A percentile compares a stretch with the other conserved stretches of the same genome.
Evolutionary conservation across 2,888 invertebrate species (phyloP).

Genomic region (Stramonita haemastoma): DNA sequence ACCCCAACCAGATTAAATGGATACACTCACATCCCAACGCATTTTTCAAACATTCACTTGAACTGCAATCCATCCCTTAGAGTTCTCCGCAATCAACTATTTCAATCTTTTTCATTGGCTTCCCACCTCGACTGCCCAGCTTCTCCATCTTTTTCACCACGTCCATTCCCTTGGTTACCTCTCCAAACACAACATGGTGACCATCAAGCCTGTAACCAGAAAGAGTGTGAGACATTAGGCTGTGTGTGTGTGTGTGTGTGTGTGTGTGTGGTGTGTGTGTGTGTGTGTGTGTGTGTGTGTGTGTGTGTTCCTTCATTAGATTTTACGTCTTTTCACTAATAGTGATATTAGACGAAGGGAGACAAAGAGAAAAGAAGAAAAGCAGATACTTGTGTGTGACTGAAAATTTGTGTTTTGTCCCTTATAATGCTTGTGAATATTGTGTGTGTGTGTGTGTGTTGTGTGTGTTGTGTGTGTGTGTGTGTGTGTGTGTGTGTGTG

Average conservation of each 20-base stretch:
- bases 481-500: not conserved
- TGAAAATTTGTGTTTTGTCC: too few species aligned
- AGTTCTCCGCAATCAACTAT: slow-evolving; percentile 44
- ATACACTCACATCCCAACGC: too few species aligned
- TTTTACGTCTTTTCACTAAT: too few species aligned
- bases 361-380: not conserved
- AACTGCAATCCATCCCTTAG: not conserved
- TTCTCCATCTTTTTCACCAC: slow-evolving; percentile 45
- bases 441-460: not conserved
- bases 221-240: not conserved
- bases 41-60: not conserved
- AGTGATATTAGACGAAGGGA: not conserved
- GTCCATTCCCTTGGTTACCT: slow-evolving; percentile 46
- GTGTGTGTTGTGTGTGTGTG: not conserved
- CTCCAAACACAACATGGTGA: slow-evolving; percentile 50
- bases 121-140: slow-evolving; percentile 38
- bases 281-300: not conserved
- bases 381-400: too few species aligned
- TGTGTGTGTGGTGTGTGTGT: not conserved
- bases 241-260: not conserved
- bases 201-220: slow-evolving; percentile 46
- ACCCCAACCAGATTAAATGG: too few species aligned
- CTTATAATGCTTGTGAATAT: too few species aligned
- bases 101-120: slow-evolving; percentile 39
- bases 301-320: too few species aligned